phyloP scores from a whole-genome alignment of 2,113 vertebrate species.

The Mormyrus lacerda region DNA sequence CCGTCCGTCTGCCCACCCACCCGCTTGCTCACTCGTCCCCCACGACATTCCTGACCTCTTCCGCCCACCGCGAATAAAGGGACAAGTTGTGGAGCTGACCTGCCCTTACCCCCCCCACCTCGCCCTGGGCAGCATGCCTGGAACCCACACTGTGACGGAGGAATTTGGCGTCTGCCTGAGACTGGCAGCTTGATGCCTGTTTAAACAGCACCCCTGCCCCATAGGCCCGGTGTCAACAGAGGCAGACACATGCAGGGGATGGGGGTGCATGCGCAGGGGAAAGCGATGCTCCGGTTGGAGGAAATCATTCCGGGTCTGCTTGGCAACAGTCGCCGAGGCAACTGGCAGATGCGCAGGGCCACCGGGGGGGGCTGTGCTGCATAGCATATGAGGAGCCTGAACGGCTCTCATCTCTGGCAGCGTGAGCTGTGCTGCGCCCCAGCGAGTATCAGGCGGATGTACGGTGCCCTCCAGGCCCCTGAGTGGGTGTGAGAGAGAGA shows the following conservation, averaged over 20 bases:
- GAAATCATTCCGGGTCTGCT: background rate
- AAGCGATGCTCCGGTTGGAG: background rate
- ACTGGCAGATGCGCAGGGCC: background rate
- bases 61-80: background rate
- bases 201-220: background rate
- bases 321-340: conserved; percentile 10
- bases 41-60: background rate
- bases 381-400: background rate
- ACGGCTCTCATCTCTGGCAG: background rate
- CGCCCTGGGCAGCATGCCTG: background rate
- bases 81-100: conserved; percentile 1
- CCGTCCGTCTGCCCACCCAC: background rate
- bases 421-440: background rate
- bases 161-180: background rate
- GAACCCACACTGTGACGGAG: background rate
- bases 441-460: background rate
- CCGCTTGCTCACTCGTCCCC: background rate
- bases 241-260: background rate
- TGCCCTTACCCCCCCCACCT: background rate
- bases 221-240: background rate
- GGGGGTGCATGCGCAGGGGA: background rate
- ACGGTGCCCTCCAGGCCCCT: background rate
- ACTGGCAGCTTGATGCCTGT: background rate
- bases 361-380: background rate
- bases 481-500: background rate